These are phyloP conservation scores for Sturnus vulgaris DNA, from an alignment of 2,113 vertebrate genomes.

Conservation along the genomic window DNA sequence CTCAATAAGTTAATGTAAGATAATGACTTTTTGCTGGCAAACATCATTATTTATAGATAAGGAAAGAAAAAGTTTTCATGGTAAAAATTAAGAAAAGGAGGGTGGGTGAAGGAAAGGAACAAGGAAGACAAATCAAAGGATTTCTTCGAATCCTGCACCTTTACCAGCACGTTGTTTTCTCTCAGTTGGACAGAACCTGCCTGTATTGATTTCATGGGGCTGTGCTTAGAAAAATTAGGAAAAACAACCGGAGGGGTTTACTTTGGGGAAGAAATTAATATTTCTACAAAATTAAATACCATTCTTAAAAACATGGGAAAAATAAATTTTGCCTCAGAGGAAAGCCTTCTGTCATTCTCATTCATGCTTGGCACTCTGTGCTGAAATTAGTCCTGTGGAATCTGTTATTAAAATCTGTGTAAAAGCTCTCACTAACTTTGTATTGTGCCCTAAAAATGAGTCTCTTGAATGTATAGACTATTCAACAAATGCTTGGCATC, in stretches of 20 bases:
- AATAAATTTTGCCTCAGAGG: neutral
- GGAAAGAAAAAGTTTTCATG: neutral
- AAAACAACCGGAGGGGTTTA: neutral
- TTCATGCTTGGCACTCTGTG: neutral
- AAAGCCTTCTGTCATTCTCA: neutral
- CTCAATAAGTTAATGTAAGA: neutral
- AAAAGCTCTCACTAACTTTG: slow-evolving; percentile 16
- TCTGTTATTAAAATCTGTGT: slow-evolving; percentile 21
- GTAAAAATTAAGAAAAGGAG: neutral
- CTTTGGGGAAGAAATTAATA: neutral
- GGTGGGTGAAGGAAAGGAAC: neutral
- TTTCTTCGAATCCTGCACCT: neutral
- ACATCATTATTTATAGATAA: neutral
- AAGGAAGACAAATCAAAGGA: neutral
- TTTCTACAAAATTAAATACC: neutral
- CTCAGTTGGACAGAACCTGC: neutral
- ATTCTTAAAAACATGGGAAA: neutral
- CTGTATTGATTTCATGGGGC: neutral
- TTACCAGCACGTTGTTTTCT: neutral
- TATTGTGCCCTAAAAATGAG: slow-evolving; percentile 5
- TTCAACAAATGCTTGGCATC: slow-evolving; percentile 6
- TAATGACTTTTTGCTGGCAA: neutral
- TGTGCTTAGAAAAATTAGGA: neutral
- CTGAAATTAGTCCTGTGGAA: slow-evolving; percentile 1
- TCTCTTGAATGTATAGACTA: neutral